These are phyloP conservation scores for Aculops lycopersici DNA, from an alignment of 1,140 invertebrate genomes.

Conservation along the genomic window DNA sequence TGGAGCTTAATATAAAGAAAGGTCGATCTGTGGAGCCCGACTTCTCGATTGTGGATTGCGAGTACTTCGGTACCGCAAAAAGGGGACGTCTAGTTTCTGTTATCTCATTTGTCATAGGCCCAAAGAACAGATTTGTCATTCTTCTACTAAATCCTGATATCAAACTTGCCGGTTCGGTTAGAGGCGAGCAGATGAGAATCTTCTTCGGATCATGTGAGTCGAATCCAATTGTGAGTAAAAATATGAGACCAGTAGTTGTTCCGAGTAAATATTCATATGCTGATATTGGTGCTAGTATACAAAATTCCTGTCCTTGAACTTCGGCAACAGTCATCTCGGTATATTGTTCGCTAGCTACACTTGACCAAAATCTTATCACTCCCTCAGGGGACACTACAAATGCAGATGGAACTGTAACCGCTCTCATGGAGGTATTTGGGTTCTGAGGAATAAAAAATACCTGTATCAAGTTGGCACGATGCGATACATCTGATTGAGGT, in stretches of 20 bases:
- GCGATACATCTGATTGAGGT: slow-evolving; percentile 60
- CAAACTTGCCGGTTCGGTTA: slow-evolving; percentile 46
- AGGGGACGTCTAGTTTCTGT: slow-evolving; percentile 34
- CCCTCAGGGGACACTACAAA: slow-evolving; percentile 74
- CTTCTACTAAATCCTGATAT: slow-evolving; percentile 48
- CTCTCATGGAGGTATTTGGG: slow-evolving; percentile 15
- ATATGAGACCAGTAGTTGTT: slow-evolving; percentile 58
- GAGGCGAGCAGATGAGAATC: slow-evolving; percentile 28
- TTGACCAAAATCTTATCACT: slow-evolving; percentile 59
- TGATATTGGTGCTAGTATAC: slow-evolving; percentile 26
- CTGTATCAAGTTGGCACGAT: slow-evolving; percentile 53
- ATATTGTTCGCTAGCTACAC: slow-evolving; percentile 47
- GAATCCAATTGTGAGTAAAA: slow-evolving; percentile 30
- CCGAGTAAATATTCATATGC: slow-evolving; percentile 43
- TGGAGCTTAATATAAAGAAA: slow-evolving; percentile 27
- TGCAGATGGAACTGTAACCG: slow-evolving; percentile 36
- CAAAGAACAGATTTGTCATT: slow-evolving; percentile 58
- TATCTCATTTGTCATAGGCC: slow-evolving; percentile 27
- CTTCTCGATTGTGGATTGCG: background rate
- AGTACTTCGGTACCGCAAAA: slow-evolving; percentile 2
- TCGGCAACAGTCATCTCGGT: slow-evolving; percentile 35
- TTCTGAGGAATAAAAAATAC: slow-evolving; percentile 19
- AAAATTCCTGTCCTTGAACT: slow-evolving; percentile 41
- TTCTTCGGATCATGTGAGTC: slow-evolving; percentile 16
- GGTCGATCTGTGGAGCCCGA: too few relatives aligned